Conservation (phyloP, 2,797 vertebrate genomes). For the Acanthopagrus latus region DNA sequence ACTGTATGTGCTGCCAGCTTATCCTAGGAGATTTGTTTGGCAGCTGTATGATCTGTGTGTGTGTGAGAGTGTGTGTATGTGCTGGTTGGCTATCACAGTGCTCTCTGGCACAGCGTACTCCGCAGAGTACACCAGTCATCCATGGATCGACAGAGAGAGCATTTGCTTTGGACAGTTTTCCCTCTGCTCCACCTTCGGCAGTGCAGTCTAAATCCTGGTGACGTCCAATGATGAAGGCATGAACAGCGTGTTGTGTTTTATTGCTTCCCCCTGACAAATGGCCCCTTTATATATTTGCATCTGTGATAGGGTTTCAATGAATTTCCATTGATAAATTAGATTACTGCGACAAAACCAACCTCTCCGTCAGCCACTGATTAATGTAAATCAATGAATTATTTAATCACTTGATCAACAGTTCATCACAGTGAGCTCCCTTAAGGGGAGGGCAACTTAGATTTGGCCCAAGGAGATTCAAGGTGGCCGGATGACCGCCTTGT, state of each 20-base stretch:
- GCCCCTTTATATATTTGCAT: conserved; percentile 55
- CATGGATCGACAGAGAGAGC: conserved; percentile 42
- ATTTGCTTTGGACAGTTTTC: conserved; percentile 52
- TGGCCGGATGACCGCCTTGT: conserved; percentile 18
- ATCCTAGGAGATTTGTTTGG: conserved; percentile 68
- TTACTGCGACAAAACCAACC: conserved; percentile 34
- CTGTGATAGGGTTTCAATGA: conserved; percentile 59
- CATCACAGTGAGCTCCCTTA: conserved; percentile 41
- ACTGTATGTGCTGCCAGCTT: conserved; percentile 68
- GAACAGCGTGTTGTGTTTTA: conserved; percentile 30
- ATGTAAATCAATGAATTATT: conserved; percentile 74
- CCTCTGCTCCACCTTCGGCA: conserved; percentile 35
- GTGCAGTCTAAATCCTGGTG: conserved; percentile 26
- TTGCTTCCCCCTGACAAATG: conserved; percentile 51
- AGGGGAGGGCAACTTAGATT: conserved; percentile 33
- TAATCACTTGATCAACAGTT: conserved; percentile 69
- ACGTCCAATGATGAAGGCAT: conserved; percentile 51
- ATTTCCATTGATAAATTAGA: conserved; percentile 70
- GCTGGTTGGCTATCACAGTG: conserved; percentile 51
- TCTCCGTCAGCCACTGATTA: conserved; percentile 51
- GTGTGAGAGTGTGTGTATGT: conserved; percentile 23
- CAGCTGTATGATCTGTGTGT: conserved; percentile 66
- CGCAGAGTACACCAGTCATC: conserved; percentile 65
- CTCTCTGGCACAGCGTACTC: conserved; percentile 43
- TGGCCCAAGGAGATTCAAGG: conserved; percentile 37